phyloP scores from a whole-genome alignment of 2,113 vertebrate species.

The Thalassarche chlororhynchos region DNA sequence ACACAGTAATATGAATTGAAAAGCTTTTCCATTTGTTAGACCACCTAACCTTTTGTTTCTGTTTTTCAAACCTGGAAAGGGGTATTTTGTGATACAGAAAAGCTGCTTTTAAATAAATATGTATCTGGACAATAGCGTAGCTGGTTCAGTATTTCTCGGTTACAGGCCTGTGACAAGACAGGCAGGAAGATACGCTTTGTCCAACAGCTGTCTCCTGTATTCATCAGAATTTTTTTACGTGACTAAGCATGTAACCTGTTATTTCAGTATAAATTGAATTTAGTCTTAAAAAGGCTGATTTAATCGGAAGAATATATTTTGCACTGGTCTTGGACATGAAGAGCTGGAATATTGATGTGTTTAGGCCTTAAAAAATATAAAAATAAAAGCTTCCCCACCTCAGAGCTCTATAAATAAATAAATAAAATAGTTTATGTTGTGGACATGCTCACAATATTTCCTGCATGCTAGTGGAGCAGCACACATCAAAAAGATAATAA shows the following conservation, averaged over 20 bases:
- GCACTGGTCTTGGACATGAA: slow-evolving; percentile 27
- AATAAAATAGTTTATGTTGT: slow-evolving; percentile 26
- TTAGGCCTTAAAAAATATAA: slow-evolving; percentile 6
- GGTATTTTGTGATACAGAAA: neutral
- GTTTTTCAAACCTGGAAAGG: neutral
- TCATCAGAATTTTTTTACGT: slow-evolving; percentile 28
- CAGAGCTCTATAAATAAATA: slow-evolving; percentile 57
- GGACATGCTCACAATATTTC: slow-evolving; percentile 41
- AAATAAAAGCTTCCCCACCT: neutral
- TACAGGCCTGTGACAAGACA: neutral
- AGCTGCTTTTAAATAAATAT: neutral
- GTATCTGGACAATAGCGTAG: neutral
- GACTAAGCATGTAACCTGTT: slow-evolving; percentile 27
- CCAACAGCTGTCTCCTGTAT: slow-evolving; percentile 17
- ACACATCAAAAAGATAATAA: slow-evolving; percentile 36
- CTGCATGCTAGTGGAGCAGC: slow-evolving; percentile 15
- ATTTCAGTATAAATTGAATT: slow-evolving; percentile 55
- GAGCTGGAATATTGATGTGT: slow-evolving; percentile 49
- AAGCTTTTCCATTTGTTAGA: neutral
- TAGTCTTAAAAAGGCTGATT: slow-evolving; percentile 53
- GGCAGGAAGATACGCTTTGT: neutral
- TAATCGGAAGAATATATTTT: slow-evolving; percentile 61
- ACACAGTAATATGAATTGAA: neutral
- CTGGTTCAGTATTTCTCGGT: neutral
- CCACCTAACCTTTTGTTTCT: neutral